Conservation (phyloP, 2,797 vertebrate species). For the Meriones psammophilus region DNA sequence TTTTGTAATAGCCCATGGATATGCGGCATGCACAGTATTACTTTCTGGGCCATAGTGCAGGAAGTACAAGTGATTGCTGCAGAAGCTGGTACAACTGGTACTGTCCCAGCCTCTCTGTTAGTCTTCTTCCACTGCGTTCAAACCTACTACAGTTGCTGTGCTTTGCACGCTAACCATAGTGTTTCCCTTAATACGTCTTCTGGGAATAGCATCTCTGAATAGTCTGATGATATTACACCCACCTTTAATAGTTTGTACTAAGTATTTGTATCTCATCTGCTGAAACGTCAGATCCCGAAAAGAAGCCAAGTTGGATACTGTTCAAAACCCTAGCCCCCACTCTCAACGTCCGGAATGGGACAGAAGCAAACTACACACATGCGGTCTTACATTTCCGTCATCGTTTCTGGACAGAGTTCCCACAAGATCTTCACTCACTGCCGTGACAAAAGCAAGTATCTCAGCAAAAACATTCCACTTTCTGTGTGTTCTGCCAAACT, state of each 20-base stretch:
- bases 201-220: neutral
- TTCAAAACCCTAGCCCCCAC: neutral
- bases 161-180: neutral
- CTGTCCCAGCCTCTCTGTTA: neutral
- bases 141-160: neutral
- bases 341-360: neutral
- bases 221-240: neutral
- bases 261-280: neutral
- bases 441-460: conserved; percentile 53
- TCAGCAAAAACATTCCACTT: conserved; percentile 50
- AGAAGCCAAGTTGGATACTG: neutral
- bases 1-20: neutral
- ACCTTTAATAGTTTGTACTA: neutral
- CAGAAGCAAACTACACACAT: neutral
- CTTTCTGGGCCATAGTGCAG: neutral
- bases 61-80: neutral
- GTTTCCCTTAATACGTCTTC: neutral
- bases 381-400: neutral
- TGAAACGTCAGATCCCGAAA: conserved; percentile 9
- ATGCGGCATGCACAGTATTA: neutral
- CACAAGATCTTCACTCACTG: conserved; percentile 1
- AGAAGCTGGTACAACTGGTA: too few species aligned
- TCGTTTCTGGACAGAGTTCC: neutral
- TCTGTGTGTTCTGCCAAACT: conserved; percentile 52
- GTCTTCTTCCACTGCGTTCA: neutral